phyloP scores from a whole-genome alignment of 2,797 vertebrate genomes.

The Poecilia gillii region DNA sequence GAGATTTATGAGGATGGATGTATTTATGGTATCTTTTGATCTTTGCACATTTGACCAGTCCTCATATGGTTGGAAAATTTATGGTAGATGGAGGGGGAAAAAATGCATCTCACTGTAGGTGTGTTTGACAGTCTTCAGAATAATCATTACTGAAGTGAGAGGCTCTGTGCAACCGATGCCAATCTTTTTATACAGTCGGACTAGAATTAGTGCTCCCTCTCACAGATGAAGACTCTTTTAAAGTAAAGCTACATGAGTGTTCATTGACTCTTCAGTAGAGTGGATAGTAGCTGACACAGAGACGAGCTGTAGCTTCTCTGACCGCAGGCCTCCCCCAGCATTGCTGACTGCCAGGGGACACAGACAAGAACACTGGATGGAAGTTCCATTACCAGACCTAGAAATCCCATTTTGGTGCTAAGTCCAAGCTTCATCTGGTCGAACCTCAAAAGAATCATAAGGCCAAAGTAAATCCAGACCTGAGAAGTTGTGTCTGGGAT shows the following conservation, averaged over 20 bases:
- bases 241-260: slow-evolving; percentile 26
- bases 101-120: slow-evolving; percentile 19
- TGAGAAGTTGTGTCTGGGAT: slow-evolving; percentile 71
- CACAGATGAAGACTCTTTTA: slow-evolving; percentile 4
- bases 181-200: slow-evolving; percentile 61
- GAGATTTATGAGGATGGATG: slow-evolving; percentile 35
- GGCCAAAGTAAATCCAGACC: slow-evolving; percentile 76
- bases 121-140: slow-evolving; percentile 21
- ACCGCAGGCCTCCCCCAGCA: slow-evolving; percentile 17
- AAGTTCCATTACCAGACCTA: slow-evolving; percentile 57
- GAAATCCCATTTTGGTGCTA: slow-evolving; percentile 70
- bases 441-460: slow-evolving; percentile 64
- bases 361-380: slow-evolving; percentile 51
- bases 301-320: slow-evolving; percentile 15
- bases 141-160: slow-evolving; percentile 8
- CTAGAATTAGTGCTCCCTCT: slow-evolving; percentile 19
- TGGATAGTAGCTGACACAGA: slow-evolving; percentile 19
- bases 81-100: slow-evolving; percentile 8
- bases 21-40: slow-evolving; percentile 39
- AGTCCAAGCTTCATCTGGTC: slow-evolving; percentile 68
- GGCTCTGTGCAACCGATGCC: slow-evolving; percentile 10
- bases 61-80: slow-evolving; percentile 21
- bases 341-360: slow-evolving; percentile 28
- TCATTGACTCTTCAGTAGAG: slow-evolving; percentile 28
- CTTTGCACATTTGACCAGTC: slow-evolving; percentile 21